Evolutionary conservation across 1,140 invertebrate genomes (phyloP), one percentile per base, ranked within the genome.

Genomic region (Drosophila takahashii): DNA sequence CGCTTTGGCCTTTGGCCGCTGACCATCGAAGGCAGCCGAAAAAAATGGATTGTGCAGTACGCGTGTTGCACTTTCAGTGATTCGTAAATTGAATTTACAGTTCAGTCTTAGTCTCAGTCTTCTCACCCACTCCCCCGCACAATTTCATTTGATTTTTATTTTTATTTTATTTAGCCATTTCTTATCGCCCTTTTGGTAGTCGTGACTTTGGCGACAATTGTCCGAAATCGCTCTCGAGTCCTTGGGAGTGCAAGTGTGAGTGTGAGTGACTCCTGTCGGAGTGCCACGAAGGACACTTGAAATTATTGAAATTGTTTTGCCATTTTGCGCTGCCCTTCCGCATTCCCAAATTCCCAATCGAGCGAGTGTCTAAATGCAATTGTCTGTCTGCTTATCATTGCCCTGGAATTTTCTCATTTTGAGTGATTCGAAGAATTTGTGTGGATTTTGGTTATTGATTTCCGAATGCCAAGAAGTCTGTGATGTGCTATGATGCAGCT

Each of bases 251-350:
- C 65, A 79, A 81, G 53, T 59, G 59, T 54, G 73, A 47, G 45
- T 69, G 79, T 69, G 79, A 81, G 53, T 70, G 66, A 66, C 75
- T 80, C 51, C 62, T 80, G 70, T 57, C 65, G 52, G 80, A 22
- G 22, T 22, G 22, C 81, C 81, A 84, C 81, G 81, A 67, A 85
- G 81, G 78, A 85, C 81, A 85, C 81, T 85, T 81, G 81, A 85
- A 85, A 85, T 85, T 85, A 85, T 85, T 85, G 81, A 85, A 85
- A 85, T 85, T 85, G 81, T 85, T 85, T 86, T 81, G 81, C 77
- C 81, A 76, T 83, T 83, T 83, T 41, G 76, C 61, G 44, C 42
- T 69, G 51, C 27, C 37, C 13, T 53, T 34, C 26, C 47, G 11
- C 59, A 70, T 5, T 34, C 36, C 51, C 8, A 4, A 37, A 32